Base-by-base conservation (phyloP, 2,113 vertebrate genomes). In the Myxocyprinus asiaticus region DNA sequence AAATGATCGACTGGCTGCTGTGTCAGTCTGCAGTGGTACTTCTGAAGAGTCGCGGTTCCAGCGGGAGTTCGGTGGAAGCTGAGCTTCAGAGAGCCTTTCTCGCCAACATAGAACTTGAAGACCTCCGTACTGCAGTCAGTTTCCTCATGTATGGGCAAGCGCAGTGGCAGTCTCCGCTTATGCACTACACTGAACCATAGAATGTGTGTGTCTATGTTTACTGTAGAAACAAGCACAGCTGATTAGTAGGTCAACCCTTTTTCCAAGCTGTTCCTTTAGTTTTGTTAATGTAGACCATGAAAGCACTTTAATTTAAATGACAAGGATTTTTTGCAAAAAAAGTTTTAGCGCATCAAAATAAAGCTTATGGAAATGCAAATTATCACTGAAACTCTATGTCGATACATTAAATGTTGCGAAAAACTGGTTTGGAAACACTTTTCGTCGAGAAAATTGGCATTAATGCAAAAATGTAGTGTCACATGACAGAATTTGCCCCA, bases 31-130 rank as follows among this genome's bases (percentile, higher is more conserved):
- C 96, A 0, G 92, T 90, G 4, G 87, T 95, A 6, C 84, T 97
- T 76, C 86, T 98, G 80, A 92, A 78, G 43, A 82, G 90, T 1
- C 81, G 92, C 0, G 89, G 93, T 5, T 83, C 78, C 0, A 78
- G 83, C 0, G 89, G 89, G 71, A 92, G 86, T 86, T 83, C 71
- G 0, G 93, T 95, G 17, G 94, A 97, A 85, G 92, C 92, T 0
- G 94, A 94, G 87, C 91, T 97, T 78, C 95, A 96, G 94, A 94
- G 91, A 88, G 89, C 92, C 80, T 98, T 98, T 82, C 87, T 98
- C 86, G 90, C 95, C 5, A 96, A 94, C 90, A 89, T 98, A 0
- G 95, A 95, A 14, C 94, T 93, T 3, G 95, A 96, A 79, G 93
- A 95, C 0, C 94, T 98, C 51, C 93, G 93, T 68, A 81, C 79